A percentile compares a stretch with the other conserved stretches of the same genome.
These are phyloP conservation scores for Microctenopoma stevenorrisi DNA, from an alignment of 2,797 vertebrate genomes.

Conservation along the genomic window DNA sequence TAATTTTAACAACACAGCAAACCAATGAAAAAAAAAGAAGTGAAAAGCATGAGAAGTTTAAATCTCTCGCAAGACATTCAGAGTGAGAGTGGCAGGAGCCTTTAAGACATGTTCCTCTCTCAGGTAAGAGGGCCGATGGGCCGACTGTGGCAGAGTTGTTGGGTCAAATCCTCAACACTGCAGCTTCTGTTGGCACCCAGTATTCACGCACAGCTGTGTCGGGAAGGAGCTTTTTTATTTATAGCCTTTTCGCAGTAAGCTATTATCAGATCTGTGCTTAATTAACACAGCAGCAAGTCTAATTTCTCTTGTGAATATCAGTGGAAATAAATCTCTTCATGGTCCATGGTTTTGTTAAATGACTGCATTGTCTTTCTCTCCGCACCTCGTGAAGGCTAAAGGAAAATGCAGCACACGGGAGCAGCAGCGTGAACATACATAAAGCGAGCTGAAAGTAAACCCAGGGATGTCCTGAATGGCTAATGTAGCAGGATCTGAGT, in stretches of 20 bases:
- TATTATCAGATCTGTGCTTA: constrained; percentile 2
- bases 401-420: not conserved
- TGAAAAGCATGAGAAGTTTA: constrained; percentile 14
- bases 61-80: constrained; percentile 35
- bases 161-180: constrained; percentile 38
- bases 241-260: constrained; percentile 23
- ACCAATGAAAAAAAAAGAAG: constrained; percentile 44
- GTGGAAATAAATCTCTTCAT: not conserved
- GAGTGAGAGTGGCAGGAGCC: constrained; percentile 65
- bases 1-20: constrained; percentile 55
- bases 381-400: not conserved
- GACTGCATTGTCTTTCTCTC: not conserved
- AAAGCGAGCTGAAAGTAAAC: constrained; percentile 30
- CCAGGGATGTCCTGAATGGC: constrained; percentile 5
- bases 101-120: constrained; percentile 54
- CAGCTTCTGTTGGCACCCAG: constrained; percentile 43
- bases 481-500: constrained; percentile 24
- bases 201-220: constrained; percentile 4
- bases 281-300: not conserved
- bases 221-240: not conserved
- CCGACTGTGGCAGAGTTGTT: constrained; percentile 13
- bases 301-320: not conserved
- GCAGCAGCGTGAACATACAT: not conserved
- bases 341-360: not conserved
- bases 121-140: not conserved